Conservation (phyloP, 2,888 invertebrate genomes). For the Lasioglossum zephyrum region DNA sequence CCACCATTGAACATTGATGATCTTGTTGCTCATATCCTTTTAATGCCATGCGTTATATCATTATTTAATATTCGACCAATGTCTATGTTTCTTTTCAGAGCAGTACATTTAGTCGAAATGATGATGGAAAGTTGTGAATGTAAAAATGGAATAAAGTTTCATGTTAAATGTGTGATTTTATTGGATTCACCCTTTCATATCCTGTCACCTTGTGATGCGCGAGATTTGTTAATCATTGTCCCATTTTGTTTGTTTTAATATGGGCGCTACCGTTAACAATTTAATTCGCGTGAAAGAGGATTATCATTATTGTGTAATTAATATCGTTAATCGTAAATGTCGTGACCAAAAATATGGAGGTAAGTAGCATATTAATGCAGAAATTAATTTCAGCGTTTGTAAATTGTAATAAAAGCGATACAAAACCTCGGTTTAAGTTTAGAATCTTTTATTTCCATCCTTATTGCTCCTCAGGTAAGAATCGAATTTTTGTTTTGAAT, state of each 20-base stretch:
- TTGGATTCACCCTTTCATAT: background rate
- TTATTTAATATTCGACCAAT: background rate
- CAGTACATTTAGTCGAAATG: background rate
- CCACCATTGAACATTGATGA: background rate
- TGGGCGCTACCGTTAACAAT: background rate
- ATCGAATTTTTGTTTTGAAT: background rate
- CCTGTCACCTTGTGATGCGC: background rate
- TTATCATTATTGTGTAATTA: background rate
- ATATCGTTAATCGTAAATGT: background rate
- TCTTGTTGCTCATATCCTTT: background rate
- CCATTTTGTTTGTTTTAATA: too few relatives aligned
- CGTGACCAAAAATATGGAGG: background rate
- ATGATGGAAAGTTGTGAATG: background rate
- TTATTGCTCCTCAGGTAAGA: background rate
- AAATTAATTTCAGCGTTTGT: background rate
- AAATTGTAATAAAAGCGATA: background rate
- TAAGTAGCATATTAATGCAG: background rate
- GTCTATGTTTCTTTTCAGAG: background rate
- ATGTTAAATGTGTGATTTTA: background rate
- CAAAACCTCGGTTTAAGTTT: background rate
- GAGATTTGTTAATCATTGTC: background rate
- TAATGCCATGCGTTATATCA: background rate
- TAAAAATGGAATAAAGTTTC: conserved; percentile 5
- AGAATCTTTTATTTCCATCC: background rate
- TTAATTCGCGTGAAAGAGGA: background rate